phyloP scores from a whole-genome alignment of 1,140 invertebrate species.

The Sitodiplosis mosellana region DNA sequence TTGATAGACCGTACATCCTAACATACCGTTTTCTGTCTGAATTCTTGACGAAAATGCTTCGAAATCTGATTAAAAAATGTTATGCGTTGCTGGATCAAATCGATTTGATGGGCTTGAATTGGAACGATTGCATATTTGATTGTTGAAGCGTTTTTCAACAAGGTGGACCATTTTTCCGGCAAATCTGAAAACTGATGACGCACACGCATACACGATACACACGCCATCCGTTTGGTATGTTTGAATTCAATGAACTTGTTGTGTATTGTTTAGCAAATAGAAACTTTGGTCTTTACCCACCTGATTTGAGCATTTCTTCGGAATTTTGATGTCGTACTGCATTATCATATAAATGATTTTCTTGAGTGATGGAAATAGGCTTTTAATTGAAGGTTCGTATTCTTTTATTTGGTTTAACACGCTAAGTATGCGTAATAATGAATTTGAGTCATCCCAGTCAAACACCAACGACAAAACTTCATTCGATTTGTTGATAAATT shows the following conservation, averaged over 20 bases:
- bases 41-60: constrained; percentile 55
- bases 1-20: constrained; percentile 16
- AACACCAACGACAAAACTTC: constrained; percentile 33
- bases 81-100: constrained; percentile 38
- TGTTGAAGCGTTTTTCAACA: constrained; percentile 65
- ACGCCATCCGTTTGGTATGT: not conserved
- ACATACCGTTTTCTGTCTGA: constrained; percentile 30
- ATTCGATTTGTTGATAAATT: constrained; percentile 37
- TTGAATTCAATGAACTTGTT: not conserved
- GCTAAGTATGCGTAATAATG: constrained; percentile 28
- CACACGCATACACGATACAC: no score
- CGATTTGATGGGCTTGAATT: constrained; percentile 41
- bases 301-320: constrained; percentile 38
- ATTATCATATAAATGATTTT: constrained; percentile 55
- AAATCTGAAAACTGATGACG: constrained; percentile 46
- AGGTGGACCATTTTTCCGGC: constrained; percentile 71
- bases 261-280: not conserved
- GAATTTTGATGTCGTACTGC: constrained; percentile 54
- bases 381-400: constrained; percentile 34
- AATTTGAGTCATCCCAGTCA: constrained; percentile 44
- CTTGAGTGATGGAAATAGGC: constrained; percentile 66
- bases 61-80: constrained; percentile 65
- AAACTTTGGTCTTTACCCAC: constrained; percentile 14
- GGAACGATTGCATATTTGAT: constrained; percentile 77
- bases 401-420: constrained; percentile 40